These are phyloP conservation scores for Neuroscelio doddi DNA, from an alignment of 2,888 invertebrate genomes.

Conservation along the genomic window DNA sequence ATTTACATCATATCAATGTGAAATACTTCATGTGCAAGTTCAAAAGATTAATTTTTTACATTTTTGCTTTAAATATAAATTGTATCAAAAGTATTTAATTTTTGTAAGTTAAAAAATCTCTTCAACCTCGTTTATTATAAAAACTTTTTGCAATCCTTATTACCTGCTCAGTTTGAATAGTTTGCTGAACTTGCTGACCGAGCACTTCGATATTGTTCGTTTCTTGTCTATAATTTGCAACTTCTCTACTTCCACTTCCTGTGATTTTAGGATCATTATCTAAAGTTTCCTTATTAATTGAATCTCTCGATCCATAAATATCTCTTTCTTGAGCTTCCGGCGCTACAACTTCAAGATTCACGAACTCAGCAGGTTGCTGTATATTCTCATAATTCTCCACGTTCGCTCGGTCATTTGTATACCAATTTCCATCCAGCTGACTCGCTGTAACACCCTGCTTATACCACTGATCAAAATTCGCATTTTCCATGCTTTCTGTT, in stretches of 20 bases:
- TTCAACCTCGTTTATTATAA: too few species aligned
- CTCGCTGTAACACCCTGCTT: slow-evolving; percentile 56
- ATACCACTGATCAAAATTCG: slow-evolving; percentile 68
- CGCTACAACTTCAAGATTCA: slow-evolving; percentile 64
- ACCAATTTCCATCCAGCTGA: slow-evolving; percentile 56
- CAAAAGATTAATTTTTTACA: neutral
- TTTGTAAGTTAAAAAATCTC: too few species aligned
- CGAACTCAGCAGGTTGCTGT: slow-evolving; percentile 64
- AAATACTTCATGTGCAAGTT: too few species aligned
- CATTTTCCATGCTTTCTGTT: slow-evolving; percentile 32
- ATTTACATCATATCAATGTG: too few species aligned
- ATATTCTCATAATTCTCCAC: slow-evolving; percentile 69
- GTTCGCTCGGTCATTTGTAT: slow-evolving; percentile 56
- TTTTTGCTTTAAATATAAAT: neutral
- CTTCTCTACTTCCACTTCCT: slow-evolving; percentile 49
- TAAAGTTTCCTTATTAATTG: slow-evolving; percentile 66
- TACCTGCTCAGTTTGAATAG: slow-evolving; percentile 56
- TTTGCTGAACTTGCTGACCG: slow-evolving; percentile 52
- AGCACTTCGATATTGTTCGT: slow-evolving; percentile 62
- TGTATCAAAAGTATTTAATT: neutral
- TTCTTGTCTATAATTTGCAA: slow-evolving; percentile 57
- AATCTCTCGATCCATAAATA: slow-evolving; percentile 66
- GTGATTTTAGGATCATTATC: slow-evolving; percentile 63
- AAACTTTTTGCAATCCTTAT: neutral
- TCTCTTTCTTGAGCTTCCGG: slow-evolving; percentile 61